These are phyloP conservation scores for Spatula versicolor DNA, from an alignment of 2,797 vertebrate species.

Conservation along the genomic window DNA sequence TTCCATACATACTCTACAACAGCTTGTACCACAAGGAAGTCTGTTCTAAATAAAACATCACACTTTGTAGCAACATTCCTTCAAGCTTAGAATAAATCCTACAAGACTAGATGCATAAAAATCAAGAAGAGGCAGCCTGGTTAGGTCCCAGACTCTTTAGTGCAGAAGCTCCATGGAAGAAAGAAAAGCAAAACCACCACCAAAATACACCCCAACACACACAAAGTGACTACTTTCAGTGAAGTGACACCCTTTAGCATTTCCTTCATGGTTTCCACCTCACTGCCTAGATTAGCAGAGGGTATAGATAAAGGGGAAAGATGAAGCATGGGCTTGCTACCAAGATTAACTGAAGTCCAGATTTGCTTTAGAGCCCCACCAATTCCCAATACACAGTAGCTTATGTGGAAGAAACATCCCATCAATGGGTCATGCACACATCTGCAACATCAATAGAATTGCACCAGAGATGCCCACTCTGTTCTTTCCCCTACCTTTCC, in stretches of 20 bases:
- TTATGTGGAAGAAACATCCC: neutral
- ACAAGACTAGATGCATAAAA: neutral
- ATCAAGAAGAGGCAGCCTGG: neutral
- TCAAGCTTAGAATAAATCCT: constrained; percentile 21
- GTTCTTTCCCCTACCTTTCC: neutral
- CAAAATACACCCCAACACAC: neutral
- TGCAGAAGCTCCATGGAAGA: neutral
- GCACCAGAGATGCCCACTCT: neutral
- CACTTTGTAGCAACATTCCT: neutral
- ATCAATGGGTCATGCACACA: neutral
- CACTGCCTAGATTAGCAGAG: neutral
- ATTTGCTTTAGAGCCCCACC: neutral
- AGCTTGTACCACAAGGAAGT: neutral
- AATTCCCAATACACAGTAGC: neutral
- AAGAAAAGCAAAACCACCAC: neutral
- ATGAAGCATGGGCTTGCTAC: neutral
- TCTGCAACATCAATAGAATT: neutral
- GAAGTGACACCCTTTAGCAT: neutral
- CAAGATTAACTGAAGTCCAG: neutral
- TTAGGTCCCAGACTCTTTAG: neutral
- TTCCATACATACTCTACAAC: neutral
- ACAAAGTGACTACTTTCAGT: neutral
- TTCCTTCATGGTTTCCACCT: neutral
- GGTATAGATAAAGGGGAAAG: neutral
- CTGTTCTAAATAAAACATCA: constrained; percentile 43